Conservation (phyloP, 2,888 invertebrate genomes). For the Mesorhabditis spiculigera region DNA sequence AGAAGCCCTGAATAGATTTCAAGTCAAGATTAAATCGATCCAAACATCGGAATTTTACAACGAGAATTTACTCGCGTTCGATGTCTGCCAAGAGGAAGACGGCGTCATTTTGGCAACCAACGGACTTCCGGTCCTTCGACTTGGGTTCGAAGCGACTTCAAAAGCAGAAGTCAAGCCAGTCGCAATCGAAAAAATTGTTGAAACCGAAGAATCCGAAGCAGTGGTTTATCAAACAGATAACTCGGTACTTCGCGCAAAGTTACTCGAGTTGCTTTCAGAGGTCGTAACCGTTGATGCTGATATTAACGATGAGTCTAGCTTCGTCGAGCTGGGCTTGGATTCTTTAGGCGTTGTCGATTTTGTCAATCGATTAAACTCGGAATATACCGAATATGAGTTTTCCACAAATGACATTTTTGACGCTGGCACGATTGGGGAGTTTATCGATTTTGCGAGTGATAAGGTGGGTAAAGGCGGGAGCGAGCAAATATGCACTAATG, state of each 20-base stretch:
- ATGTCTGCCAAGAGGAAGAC: neutral
- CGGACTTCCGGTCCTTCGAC: too few relatives aligned
- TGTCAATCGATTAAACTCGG: slow-evolving; percentile 37
- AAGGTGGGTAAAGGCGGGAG: neutral
- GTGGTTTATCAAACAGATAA: neutral
- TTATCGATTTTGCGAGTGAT: slow-evolving; percentile 20
- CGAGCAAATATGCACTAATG: neutral
- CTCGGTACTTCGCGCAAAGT: slow-evolving; percentile 25
- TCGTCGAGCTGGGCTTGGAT: slow-evolving; percentile 51
- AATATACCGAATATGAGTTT: slow-evolving; percentile 25
- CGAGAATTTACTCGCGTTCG: neutral
- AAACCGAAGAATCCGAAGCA: neutral
- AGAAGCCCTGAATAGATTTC: too few relatives aligned
- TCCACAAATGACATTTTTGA: slow-evolving; percentile 39
- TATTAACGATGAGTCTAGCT: slow-evolving; percentile 16
- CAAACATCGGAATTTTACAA: neutral
- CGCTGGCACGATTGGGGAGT: slow-evolving; percentile 33
- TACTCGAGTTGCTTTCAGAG: slow-evolving; percentile 49
- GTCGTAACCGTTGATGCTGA: neutral
- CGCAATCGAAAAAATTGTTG: slow-evolving; percentile 3
- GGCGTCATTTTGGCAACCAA: neutral
- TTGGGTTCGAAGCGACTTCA: too few relatives aligned
- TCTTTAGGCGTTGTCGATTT: slow-evolving; percentile 50
- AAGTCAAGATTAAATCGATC: too few relatives aligned
- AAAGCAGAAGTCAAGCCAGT: neutral